Base-by-base conservation (phyloP, 2,797 vertebrate genomes). In the Semotilus atromaculatus region DNA sequence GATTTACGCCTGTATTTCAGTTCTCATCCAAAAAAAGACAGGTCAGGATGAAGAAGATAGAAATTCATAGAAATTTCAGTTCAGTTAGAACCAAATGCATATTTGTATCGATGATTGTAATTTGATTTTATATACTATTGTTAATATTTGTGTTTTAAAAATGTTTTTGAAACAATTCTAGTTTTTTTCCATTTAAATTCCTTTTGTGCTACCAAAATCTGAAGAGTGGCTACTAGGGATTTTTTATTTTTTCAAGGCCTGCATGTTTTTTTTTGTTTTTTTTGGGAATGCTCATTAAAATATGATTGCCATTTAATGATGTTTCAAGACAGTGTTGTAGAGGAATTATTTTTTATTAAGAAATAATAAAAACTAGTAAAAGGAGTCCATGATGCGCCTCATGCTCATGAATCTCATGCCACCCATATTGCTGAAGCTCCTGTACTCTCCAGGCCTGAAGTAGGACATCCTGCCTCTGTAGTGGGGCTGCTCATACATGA, bases 381-480 rank as follows among this genome's bases (percentile, higher is more conserved):
- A 86, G 0, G 84, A 88, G 21, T 88, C 78, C 87, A 84, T 88
- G 82, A 88, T 86, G 31, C 85, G 86, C 73, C 86, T 82, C 83
- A 85, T 82, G 75, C 83, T 88, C 83, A 81, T 88, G 86, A 85
- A 85, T 48, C 86, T 80, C 86, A 85, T 88, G 55, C 83, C 75
- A 14, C 85, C 82, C 29, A 66, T 79, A 45, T 88, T 68, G 66
- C 82, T 89, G 83, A 83, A 89, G 82, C 66, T 85, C 60, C 85
- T 88, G 87, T 89, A 88, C 87, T 90, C 80, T 80, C 88, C 86
- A 34, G 86, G 89, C 34, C 80, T 68, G 55, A 89, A 82, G 82
- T 85, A 85, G 84, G 29, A 81, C 84, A 87, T 84, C 66, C 78
- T 90, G 38, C 89, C 89, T 76, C 86, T 88, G 89, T 85, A 90